Conservation (phyloP, 2,797 vertebrate genomes). For the Acipenser oxyrinchus region DNA sequence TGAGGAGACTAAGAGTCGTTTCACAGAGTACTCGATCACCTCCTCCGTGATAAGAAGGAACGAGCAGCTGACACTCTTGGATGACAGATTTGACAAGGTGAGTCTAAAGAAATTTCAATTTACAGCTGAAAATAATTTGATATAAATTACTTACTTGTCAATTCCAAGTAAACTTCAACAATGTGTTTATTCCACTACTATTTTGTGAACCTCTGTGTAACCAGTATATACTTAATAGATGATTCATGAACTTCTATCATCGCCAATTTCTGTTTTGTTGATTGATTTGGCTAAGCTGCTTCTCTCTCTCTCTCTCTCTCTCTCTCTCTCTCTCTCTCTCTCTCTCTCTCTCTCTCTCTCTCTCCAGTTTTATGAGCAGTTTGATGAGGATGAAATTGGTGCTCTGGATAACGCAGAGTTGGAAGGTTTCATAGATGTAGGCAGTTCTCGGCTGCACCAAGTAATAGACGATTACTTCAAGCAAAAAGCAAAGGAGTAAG, state of each 20-base stretch:
- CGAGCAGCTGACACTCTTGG: constrained; percentile 83
- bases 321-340: constrained; percentile 9
- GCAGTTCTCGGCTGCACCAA: constrained; percentile 75
- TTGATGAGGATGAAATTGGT: constrained; percentile 92
- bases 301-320: constrained; percentile 13
- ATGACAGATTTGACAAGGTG: constrained; percentile 93
- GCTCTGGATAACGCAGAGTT: constrained; percentile 88
- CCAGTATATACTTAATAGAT: no score
- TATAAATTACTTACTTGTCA: no score
- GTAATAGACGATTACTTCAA: constrained; percentile 74
- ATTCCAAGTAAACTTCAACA: no score
- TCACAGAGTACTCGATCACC: constrained; percentile 88
- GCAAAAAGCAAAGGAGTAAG: no score
- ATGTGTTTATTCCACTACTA: no score
- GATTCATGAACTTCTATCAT: no score
- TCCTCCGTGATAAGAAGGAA: constrained; percentile 92
- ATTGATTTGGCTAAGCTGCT: neutral
- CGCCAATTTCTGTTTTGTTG: no score
- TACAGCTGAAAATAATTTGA: no score
- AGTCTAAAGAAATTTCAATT: constrained; percentile 2
- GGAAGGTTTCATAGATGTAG: constrained; percentile 78
- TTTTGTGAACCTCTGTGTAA: no score
- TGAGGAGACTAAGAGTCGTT: constrained; percentile 89
- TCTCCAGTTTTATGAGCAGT: constrained; percentile 85
- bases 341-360: constrained; percentile 13